Evolutionary conservation across 2,797 vertebrate species (phyloP), one percentile per base, ranked within the genome.

Genomic region (Labeo calbasu): DNA sequence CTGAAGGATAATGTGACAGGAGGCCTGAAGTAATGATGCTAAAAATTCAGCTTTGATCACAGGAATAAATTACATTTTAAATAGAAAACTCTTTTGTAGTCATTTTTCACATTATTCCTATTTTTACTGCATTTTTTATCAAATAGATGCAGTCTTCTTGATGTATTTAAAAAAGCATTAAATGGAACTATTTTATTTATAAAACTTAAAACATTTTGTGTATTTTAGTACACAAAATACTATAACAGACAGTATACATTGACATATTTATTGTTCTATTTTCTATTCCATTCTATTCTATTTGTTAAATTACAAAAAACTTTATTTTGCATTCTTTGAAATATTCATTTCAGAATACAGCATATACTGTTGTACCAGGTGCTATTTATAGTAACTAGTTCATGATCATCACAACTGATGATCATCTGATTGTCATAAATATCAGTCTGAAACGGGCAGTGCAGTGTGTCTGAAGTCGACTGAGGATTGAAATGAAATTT

Each of bases 401-500:
- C 0, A 32, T 79, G 23, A 50, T 5, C 75, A 65, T 78, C 36
- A 61, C 28, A n/a, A 53, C 14, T 83, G 72, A 83, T 83, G 21
- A 65, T 76, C 28, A n/a, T 28, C 5, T 65, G 57, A 59, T 55
- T 17, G 23, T 28, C 40, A 48, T 40, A 12, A 21, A 13, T 40
- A 23, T 57, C 36, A 50, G 75, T 48, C 19, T 78, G 51, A 59
- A 70, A 46, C 19, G 51, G 59, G 43, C 14, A 23, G 71, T 4
- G 50, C 40, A 59, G 68, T 59, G 9, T 2, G 2, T 43, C 50
- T 57, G 25, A 32, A 63, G 61, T 63, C 61, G 25, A 63, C 61
- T 32, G 73, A 17, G 73, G 75, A 78, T 25, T 55, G n/a, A 78
- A 84, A 84, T 83, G 11, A 12, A 48, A 6, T 11, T 61, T 84